Evolutionary conservation across 2,888 invertebrate genomes (phyloP).

Genomic region (Synanthedon myopaeformis): DNA sequence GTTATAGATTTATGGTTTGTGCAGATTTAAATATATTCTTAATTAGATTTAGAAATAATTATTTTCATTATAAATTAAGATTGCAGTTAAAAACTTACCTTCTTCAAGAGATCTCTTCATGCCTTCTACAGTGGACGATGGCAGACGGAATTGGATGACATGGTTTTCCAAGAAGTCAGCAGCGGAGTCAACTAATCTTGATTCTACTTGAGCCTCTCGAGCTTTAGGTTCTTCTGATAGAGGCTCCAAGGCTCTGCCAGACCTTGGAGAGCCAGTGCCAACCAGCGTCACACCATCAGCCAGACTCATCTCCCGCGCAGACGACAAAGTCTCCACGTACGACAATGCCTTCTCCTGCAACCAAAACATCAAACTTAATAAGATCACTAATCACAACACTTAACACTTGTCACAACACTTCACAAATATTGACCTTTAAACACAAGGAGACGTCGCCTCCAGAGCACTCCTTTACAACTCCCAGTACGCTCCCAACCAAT

Average conservation of each 20-base stretch:
- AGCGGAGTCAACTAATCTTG: conserved; percentile 79
- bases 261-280: conserved; percentile 65
- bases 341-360: conserved; percentile 80
- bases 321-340: conserved; percentile 72
- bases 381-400: conserved; percentile 12
- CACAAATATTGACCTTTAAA: conserved; percentile 70
- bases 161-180: conserved; percentile 84
- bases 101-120: conserved; percentile 84
- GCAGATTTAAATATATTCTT: background rate
- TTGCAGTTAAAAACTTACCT: conserved; percentile 61
- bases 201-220: conserved; percentile 79
- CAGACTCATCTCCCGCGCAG: conserved; percentile 67
- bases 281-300: conserved; percentile 73
- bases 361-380: conserved; percentile 40
- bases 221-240: conserved; percentile 79
- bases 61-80: background rate
- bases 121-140: conserved; percentile 78
- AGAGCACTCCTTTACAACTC: conserved; percentile 78
- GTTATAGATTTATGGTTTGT: background rate
- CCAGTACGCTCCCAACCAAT: conserved; percentile 62
- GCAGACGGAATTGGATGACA: conserved; percentile 84
- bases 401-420: conserved; percentile 3
- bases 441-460: conserved; percentile 77
- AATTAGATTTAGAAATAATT: background rate
- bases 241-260: conserved; percentile 72